Conservation (phyloP, 2,888 invertebrate species). For the Epinotia demarniana region DNA sequence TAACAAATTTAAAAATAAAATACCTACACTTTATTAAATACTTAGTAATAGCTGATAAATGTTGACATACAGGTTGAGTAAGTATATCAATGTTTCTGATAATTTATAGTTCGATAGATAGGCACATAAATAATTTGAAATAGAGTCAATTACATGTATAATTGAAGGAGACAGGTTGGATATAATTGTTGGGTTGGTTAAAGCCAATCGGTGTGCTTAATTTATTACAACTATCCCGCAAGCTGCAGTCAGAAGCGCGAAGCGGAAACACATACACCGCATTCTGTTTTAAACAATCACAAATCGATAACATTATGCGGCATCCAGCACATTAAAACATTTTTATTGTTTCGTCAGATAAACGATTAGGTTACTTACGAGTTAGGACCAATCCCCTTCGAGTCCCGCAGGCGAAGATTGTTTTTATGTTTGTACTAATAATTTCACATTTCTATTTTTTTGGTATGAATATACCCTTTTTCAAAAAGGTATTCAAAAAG, state of each 20-base stretch:
- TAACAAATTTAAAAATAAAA: too few species aligned
- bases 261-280: conserved; percentile 57
- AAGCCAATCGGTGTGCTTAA: conserved; percentile 37
- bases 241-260: conserved; percentile 54
- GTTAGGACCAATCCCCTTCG: conserved; percentile 60
- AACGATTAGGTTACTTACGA: conserved; percentile 68
- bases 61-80: background rate
- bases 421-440: conserved; percentile 57
- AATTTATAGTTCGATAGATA: background rate
- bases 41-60: background rate
- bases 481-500: conserved; percentile 55
- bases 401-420: conserved; percentile 58
- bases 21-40: background rate
- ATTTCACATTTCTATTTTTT: conserved; percentile 76
- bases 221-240: conserved; percentile 49
- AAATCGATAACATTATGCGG: conserved; percentile 76
- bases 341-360: conserved; percentile 47
- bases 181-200: conserved; percentile 26
- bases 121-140: conserved; percentile 1
- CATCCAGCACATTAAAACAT: conserved; percentile 58
- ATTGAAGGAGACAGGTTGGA: conserved; percentile 16
- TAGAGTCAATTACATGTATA: conserved; percentile 6
- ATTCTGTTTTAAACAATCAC: conserved; percentile 59
- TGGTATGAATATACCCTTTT: conserved; percentile 55
- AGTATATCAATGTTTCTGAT: background rate